Conservation (phyloP, 2,113 vertebrate genomes). For the Phoenicopterus ruber region DNA sequence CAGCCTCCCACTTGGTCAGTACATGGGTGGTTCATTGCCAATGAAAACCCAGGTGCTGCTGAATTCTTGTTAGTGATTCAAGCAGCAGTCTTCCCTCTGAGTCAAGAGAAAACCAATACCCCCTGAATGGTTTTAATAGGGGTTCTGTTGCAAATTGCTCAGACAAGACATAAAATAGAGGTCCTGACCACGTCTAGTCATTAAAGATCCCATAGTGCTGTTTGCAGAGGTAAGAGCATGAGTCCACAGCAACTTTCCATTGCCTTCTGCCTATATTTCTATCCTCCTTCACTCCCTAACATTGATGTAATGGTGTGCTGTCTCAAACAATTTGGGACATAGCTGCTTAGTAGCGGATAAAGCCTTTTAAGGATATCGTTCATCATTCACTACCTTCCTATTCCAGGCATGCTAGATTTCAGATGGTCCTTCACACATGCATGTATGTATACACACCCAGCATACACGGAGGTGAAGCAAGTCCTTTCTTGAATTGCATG, state of each 20-base stretch:
- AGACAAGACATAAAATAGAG: slow-evolving; percentile 10
- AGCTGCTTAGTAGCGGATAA: background rate
- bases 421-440: background rate
- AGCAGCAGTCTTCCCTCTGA: slow-evolving; percentile 31
- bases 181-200: background rate
- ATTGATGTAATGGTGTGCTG: background rate
- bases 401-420: background rate
- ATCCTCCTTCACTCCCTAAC: background rate
- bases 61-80: slow-evolving; percentile 2
- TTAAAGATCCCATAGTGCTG: background rate
- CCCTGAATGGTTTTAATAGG: background rate
- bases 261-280: background rate
- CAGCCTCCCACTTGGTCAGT: slow-evolving; percentile 28
- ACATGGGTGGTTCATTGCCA: background rate
- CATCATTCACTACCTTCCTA: background rate
- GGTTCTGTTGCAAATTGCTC: background rate
- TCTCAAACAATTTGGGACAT: background rate
- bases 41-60: slow-evolving; percentile 59
- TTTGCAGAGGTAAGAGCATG: background rate
- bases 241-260: background rate
- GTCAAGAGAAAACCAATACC: slow-evolving; percentile 52
- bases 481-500: background rate
- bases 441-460: background rate
- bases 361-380: background rate
- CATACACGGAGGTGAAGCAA: background rate